Conservation (phyloP, 2,888 invertebrate species). For the Pyralis farinalis region DNA sequence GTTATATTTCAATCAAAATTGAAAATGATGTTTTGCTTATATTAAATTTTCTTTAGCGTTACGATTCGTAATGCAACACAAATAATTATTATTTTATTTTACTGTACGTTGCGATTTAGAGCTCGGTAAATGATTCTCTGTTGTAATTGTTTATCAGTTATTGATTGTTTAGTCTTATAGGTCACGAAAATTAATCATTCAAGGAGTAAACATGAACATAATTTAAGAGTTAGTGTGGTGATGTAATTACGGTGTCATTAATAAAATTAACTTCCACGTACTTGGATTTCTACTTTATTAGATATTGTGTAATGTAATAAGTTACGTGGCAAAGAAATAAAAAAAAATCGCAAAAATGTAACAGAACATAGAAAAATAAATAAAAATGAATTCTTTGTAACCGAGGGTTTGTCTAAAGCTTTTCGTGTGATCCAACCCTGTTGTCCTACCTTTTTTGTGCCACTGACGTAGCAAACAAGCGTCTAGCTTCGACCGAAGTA, state of each 20-base stretch:
- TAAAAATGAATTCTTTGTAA: slow-evolving; percentile 78
- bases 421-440: too few relatives aligned
- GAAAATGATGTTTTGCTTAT: slow-evolving; percentile 31
- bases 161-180: slow-evolving; percentile 63
- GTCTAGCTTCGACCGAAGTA: too few relatives aligned
- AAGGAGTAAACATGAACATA: slow-evolving; percentile 66
- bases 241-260: slow-evolving; percentile 72
- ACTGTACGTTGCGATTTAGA: slow-evolving; percentile 43
- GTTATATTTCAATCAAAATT: slow-evolving; percentile 49
- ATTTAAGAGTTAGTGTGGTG: slow-evolving; percentile 69
- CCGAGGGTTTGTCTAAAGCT: slow-evolving; percentile 52
- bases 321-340: slow-evolving; percentile 65
- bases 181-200: slow-evolving; percentile 67
- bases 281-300: slow-evolving; percentile 77
- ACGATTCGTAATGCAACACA: slow-evolving; percentile 44
- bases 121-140: slow-evolving; percentile 51
- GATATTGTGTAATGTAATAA: slow-evolving; percentile 70
- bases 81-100: slow-evolving; percentile 52
- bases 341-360: slow-evolving; percentile 80
- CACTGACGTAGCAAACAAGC: too few relatives aligned
- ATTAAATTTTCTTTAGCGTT: slow-evolving; percentile 33
- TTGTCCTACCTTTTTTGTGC: too few relatives aligned
- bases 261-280: slow-evolving; percentile 76
- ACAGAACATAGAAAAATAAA: slow-evolving; percentile 74
- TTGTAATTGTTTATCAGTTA: slow-evolving; percentile 55